Percentiles rank a stretch among this genome's conserved stretches.
Conservation (phyloP, 2,888 invertebrate genomes). For the Drosophila subsilvestris region DNA sequence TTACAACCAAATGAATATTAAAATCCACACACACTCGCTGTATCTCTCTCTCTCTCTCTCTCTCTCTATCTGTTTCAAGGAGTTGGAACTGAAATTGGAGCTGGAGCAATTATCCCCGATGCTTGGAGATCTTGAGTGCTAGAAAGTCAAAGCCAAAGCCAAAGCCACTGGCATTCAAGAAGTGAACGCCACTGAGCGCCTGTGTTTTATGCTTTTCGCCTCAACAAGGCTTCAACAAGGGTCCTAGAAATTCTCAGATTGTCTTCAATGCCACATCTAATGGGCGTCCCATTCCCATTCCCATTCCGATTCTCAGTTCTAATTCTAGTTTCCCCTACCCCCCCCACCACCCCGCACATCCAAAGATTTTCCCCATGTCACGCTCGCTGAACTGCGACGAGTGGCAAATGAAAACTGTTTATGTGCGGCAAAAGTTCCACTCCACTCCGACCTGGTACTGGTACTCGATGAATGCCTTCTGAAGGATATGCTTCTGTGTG, state of each 20-base stretch:
- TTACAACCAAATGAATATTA: conserved; percentile 51
- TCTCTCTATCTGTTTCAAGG: conserved; percentile 10
- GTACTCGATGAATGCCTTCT: conserved; percentile 19
- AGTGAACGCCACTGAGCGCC: conserved; percentile 8
- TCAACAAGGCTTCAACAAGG: conserved; percentile 8
- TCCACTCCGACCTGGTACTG: conserved; percentile 25
- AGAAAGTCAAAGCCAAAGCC: conserved; percentile 33
- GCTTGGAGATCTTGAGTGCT: conserved; percentile 28
- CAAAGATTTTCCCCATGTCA: conserved; percentile 71
- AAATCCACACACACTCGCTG: conserved; percentile 17
- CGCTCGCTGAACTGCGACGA: conserved; percentile 76
- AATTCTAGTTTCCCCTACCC: background rate
- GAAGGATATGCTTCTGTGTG: background rate
- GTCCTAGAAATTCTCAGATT: conserved; percentile 30
- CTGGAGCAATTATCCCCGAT: conserved; percentile 29
- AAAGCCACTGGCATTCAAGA: conserved; percentile 17
- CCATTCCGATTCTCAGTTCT: background rate
- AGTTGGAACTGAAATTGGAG: conserved; percentile 12
- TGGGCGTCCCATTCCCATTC: background rate
- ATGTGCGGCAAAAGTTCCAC: conserved; percentile 47
- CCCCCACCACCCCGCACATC: conserved; percentile 6
- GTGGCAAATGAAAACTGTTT: conserved; percentile 63
- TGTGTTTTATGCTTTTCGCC: conserved; percentile 21
- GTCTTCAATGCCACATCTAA: conserved; percentile 5
- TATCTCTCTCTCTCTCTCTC: background rate